A percentile compares a stretch with the other conserved stretches of the same genome.
Conservation (phyloP, 2,888 invertebrate species). For the Lepidochitona cinerea region DNA sequence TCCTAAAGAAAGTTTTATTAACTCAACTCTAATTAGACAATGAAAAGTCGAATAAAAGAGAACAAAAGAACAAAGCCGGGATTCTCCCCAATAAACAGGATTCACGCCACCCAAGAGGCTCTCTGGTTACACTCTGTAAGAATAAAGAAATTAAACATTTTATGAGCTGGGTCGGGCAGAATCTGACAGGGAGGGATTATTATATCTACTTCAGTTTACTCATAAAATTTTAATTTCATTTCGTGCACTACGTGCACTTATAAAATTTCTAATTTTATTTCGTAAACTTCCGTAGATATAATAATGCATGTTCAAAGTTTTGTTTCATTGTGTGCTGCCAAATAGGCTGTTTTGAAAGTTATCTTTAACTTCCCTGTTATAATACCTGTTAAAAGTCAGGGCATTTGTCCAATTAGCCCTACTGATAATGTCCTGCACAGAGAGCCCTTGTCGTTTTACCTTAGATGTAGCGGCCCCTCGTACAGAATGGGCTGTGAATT, state of each 20-base stretch:
- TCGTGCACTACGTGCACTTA: slow-evolving; percentile 9
- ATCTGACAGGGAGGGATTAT: slow-evolving; percentile 3
- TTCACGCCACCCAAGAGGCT: too few relatives aligned
- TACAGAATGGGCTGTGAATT: neutral
- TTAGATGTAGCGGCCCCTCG: neutral
- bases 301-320: slow-evolving; percentile 11
- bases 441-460: neutral
- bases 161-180: too few relatives aligned
- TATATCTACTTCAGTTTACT: slow-evolving; percentile 12
- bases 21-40: too few relatives aligned
- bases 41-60: too few relatives aligned
- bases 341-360: neutral
- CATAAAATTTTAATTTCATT: slow-evolving; percentile 12
- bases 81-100: too few relatives aligned
- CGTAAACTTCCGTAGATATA: slow-evolving; percentile 8
- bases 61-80: too few relatives aligned
- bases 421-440: neutral
- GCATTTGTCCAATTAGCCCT: neutral
- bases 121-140: too few relatives aligned
- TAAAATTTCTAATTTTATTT: slow-evolving; percentile 4
- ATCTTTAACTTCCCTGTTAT: neutral
- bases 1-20: too few relatives aligned
- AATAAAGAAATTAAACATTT: too few relatives aligned
- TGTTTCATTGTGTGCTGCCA: neutral
- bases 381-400: neutral